These are phyloP conservation scores for Labeo catla DNA, from an alignment of 2,113 vertebrate species.

Conservation along the genomic window DNA sequence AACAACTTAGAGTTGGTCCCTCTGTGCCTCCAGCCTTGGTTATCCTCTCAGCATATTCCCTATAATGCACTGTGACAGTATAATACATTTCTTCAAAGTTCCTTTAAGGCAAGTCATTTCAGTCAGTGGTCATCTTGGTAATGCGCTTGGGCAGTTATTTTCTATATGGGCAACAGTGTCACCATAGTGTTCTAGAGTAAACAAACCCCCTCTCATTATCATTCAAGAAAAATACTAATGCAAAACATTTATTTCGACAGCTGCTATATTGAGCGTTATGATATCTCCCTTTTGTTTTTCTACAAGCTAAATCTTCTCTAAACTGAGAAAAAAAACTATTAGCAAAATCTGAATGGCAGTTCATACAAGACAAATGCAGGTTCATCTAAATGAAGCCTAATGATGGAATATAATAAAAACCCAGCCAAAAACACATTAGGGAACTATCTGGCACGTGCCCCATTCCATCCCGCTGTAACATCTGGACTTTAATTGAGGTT, in stretches of 20 bases:
- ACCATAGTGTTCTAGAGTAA: not conserved
- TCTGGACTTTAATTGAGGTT: slow-evolving; percentile 40
- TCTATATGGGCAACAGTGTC: not conserved
- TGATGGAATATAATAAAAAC: not conserved
- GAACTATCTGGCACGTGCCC: not conserved
- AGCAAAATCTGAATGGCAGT: not conserved
- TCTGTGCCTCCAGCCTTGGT: not conserved
- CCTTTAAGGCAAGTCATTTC: not conserved
- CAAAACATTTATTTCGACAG: not conserved
- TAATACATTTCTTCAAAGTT: slow-evolving; percentile 48
- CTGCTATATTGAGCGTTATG: not conserved
- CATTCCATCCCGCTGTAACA: slow-evolving; percentile 17
- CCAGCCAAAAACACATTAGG: not conserved
- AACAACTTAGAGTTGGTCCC: slow-evolving; percentile 5
- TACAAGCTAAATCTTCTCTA: not conserved
- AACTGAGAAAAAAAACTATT: not conserved
- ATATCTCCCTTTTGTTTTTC: not conserved
- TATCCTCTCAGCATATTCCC: slow-evolving; percentile 50
- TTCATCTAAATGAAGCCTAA: not conserved
- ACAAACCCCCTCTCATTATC: not conserved
- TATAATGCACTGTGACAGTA: slow-evolving; percentile 44
- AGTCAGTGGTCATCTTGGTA: not conserved
- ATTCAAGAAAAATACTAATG: not conserved
- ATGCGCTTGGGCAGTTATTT: not conserved
- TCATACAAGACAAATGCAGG: not conserved